phyloP scores from a whole-genome alignment of 2,113 vertebrate genomes.

The Phalacrocorax pelagicus region DNA sequence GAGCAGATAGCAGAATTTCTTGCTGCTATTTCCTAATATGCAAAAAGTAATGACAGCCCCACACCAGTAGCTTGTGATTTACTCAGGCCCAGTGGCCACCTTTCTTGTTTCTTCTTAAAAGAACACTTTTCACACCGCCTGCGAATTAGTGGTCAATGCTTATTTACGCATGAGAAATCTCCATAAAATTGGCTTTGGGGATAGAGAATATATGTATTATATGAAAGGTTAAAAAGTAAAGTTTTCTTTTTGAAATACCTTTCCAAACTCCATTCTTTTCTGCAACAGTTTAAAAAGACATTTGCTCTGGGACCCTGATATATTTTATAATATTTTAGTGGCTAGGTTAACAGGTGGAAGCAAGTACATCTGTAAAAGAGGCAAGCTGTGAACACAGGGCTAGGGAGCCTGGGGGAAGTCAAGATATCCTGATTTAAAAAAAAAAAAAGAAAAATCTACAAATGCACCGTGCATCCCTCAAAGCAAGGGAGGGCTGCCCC shows the following conservation, averaged over 20 bases:
- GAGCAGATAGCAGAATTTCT: background rate
- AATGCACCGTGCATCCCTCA: background rate
- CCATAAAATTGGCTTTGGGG: background rate
- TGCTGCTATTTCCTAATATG: background rate
- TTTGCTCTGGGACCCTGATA: background rate
- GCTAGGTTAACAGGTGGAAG: background rate
- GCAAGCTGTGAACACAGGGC: background rate
- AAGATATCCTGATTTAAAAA: background rate
- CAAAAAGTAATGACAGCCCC: background rate
- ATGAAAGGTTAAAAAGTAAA: background rate
- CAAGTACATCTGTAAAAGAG: background rate
- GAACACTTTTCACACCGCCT: background rate
- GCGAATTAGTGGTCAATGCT: slow-evolving; percentile 20
- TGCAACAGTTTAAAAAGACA: background rate
- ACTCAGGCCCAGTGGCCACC: slow-evolving; percentile 32
- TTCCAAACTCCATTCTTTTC: background rate
- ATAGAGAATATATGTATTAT: background rate
- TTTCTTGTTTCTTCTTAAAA: slow-evolving; percentile 36
- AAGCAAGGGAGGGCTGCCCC: background rate
- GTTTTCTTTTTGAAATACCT: slow-evolving; percentile 28
- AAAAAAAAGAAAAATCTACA: background rate
- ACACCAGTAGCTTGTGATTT: background rate
- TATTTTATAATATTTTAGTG: background rate
- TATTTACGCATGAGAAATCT: slow-evolving; percentile 23
- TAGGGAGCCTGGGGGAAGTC: background rate